phyloP scores from a whole-genome alignment of 2,797 vertebrate genomes.

The Loris lydekkerianus region DNA sequence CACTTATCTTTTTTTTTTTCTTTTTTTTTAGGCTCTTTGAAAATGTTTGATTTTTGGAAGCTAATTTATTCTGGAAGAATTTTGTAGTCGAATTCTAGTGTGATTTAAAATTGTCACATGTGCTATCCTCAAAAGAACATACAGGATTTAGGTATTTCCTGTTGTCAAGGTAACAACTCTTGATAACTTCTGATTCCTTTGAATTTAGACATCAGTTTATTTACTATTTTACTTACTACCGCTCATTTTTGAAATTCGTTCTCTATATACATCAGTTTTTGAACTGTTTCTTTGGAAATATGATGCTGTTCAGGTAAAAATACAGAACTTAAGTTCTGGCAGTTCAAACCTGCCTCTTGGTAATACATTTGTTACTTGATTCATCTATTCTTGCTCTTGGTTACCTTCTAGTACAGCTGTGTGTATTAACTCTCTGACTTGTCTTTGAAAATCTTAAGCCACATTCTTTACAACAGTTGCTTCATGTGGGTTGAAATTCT shows the following conservation, averaged over 20 bases:
- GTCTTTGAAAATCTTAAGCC: slow-evolving; percentile 88
- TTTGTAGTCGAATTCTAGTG: slow-evolving; percentile 81
- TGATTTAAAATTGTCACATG: slow-evolving; percentile 82
- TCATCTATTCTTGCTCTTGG: slow-evolving; percentile 79
- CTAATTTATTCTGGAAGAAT: slow-evolving; percentile 85
- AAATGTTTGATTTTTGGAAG: slow-evolving; percentile 84
- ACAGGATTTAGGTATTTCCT: slow-evolving; percentile 74
- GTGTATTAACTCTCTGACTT: slow-evolving; percentile 85
- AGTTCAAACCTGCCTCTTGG: slow-evolving; percentile 38
- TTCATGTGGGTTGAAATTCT: slow-evolving; percentile 88
- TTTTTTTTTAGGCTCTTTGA: slow-evolving; percentile 79
- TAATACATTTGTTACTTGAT: slow-evolving; percentile 70
- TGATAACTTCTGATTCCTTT: slow-evolving; percentile 56
- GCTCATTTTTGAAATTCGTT: slow-evolving; percentile 50
- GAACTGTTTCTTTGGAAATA: slow-evolving; percentile 64
- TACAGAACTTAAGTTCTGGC: slow-evolving; percentile 36
- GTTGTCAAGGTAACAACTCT: slow-evolving; percentile 72
- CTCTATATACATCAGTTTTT: slow-evolving; percentile 10
- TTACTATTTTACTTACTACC: slow-evolving; percentile 45
- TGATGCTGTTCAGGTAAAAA: slow-evolving; percentile 70
- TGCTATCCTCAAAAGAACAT: slow-evolving; percentile 80
- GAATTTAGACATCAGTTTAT: slow-evolving; percentile 25
- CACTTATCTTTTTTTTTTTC: slow-evolving; percentile 79
- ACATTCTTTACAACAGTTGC: slow-evolving; percentile 91
- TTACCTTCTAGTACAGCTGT: slow-evolving; percentile 86